Evolutionary conservation across 2,797 vertebrate genomes (phyloP).

Genomic region (Cuculus canorus): DNA sequence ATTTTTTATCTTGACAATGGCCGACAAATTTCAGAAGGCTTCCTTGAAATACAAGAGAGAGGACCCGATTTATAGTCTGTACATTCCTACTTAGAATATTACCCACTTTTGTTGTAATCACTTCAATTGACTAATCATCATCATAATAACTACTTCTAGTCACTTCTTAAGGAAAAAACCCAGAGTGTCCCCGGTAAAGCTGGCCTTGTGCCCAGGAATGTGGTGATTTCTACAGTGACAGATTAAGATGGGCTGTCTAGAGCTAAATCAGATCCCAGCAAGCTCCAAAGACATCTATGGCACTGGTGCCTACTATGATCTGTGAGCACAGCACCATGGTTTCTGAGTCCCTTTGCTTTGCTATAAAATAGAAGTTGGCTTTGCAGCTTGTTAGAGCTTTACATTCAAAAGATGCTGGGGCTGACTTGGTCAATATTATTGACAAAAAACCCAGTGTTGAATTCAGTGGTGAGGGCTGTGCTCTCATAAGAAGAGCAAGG

Average conservation of each 20-base stretch:
- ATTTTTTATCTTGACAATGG: background rate
- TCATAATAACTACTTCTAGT: too few species aligned
- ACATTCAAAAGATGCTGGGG: background rate
- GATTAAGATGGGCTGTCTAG: slow-evolving; percentile 14
- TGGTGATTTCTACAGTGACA: slow-evolving; percentile 17
- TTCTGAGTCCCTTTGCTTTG: background rate
- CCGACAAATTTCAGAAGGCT: background rate
- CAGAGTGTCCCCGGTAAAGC: slow-evolving; percentile 2
- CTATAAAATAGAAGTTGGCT: background rate
- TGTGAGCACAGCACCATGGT: background rate
- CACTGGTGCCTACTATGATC: background rate
- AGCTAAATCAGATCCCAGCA: slow-evolving; percentile 18
- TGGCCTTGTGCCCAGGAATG: slow-evolving; percentile 17
- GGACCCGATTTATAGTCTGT: background rate
- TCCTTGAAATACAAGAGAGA: background rate
- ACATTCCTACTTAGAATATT: background rate
- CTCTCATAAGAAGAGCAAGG: background rate
- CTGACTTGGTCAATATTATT: background rate
- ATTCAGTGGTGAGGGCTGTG: background rate
- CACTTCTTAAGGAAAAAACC: background rate
- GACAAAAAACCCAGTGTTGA: background rate
- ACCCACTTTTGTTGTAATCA: background rate
- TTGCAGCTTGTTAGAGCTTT: background rate
- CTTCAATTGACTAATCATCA: background rate
- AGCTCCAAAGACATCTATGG: background rate